These are phyloP conservation scores for Cryptus armator DNA, from an alignment of 2,888 invertebrate species.

Conservation along the genomic window DNA sequence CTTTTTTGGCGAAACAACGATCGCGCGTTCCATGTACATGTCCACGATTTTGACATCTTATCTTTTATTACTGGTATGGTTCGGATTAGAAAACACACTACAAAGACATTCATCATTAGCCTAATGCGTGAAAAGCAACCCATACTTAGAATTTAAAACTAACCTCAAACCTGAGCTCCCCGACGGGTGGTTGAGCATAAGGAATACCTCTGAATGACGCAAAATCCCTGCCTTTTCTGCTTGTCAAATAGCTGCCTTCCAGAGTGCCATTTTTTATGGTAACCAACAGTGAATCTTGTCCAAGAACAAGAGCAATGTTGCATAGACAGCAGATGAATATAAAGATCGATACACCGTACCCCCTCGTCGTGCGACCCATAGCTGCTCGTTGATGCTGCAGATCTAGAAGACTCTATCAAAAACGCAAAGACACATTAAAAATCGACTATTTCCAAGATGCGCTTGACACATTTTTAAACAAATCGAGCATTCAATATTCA, in stretches of 20 bases:
- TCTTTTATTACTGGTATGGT: background rate
- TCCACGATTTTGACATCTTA: too few relatives aligned
- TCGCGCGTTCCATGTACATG: too few relatives aligned
- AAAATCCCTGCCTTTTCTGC: conserved; percentile 87
- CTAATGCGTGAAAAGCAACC: too few relatives aligned
- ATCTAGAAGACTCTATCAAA: background rate
- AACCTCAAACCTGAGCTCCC: conserved; percentile 89
- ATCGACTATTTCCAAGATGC: background rate
- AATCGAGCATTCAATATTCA: background rate
- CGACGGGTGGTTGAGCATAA: conserved; percentile 88
- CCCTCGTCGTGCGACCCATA: background rate
- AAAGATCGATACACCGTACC: conserved; percentile 3
- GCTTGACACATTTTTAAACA: background rate
- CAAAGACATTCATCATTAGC: too few relatives aligned
- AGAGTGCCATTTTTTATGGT: conserved; percentile 86
- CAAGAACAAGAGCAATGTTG: conserved; percentile 8
- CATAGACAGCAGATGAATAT: conserved; percentile 32
- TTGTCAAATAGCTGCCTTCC: conserved; percentile 86
- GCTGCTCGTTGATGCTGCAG: background rate
- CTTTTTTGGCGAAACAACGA: too few relatives aligned
- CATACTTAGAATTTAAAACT: conserved; percentile 54
- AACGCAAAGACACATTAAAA: too few relatives aligned
- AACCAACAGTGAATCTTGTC: conserved; percentile 77
- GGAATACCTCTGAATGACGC: conserved; percentile 89
- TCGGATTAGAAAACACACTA: too few relatives aligned